Evolutionary conservation across 2,797 vertebrate species (phyloP).

Genomic region (Selene dorsalis): DNA sequence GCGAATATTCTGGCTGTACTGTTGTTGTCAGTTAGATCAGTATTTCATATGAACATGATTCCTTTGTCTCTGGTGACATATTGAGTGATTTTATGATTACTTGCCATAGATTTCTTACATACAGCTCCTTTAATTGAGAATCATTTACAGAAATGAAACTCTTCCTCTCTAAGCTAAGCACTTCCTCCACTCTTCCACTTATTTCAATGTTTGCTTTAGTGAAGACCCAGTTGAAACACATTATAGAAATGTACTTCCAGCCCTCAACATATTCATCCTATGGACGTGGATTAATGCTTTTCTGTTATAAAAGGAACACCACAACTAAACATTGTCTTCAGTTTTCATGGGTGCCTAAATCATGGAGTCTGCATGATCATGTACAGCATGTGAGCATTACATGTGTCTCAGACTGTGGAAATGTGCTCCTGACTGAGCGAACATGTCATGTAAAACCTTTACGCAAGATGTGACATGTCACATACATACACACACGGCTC

Average conservation of each 20-base stretch:
- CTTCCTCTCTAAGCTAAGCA: not conserved
- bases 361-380: not conserved
- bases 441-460: not conserved
- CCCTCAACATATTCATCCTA: not conserved
- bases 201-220: not conserved
- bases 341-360: conserved; percentile 7
- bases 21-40: no score
- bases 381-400: not conserved
- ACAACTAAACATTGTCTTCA: not conserved
- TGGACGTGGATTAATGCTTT: not conserved
- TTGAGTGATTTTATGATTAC: no score
- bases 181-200: not conserved
- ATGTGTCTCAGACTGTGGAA: conserved; percentile 7
- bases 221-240: not conserved
- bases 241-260: conserved; percentile 2
- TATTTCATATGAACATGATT: no score
- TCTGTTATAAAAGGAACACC: not conserved
- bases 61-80: no score
- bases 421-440: not conserved
- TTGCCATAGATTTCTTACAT: no score
- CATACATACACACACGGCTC: conserved; percentile 21
- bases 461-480: conserved; percentile 11
- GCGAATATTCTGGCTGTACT: no score
- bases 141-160: not conserved
- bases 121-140: no score